Conservation (phyloP, 2,113 vertebrate species). For the Polypterus senegalus region DNA sequence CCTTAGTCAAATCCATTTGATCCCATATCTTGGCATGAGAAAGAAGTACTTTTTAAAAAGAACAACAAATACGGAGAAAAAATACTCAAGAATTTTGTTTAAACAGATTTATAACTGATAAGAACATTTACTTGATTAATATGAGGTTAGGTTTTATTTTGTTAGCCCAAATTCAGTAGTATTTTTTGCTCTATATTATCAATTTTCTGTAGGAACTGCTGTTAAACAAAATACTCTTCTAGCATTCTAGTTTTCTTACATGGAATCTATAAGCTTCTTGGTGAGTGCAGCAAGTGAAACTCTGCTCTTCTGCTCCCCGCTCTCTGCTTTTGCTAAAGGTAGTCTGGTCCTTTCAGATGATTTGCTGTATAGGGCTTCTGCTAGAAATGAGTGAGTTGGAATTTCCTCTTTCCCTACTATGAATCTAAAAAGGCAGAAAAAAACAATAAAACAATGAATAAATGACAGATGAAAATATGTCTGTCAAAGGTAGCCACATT, state of each 20-base stretch:
- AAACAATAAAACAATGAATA: conserved; percentile 3
- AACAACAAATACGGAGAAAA: too few relatives aligned
- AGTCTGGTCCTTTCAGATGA: conserved; percentile 36
- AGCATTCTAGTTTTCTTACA: conserved; percentile 55
- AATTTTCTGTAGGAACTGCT: too few relatives aligned
- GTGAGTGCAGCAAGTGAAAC: conserved; percentile 44
- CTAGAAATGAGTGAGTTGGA: conserved; percentile 60
- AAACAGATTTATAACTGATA: too few relatives aligned
- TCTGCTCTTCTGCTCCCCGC: conserved; percentile 37
- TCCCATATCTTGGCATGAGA: conserved; percentile 22
- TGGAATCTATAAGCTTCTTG: conserved; percentile 64
- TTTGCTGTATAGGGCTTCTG: conserved; percentile 47
- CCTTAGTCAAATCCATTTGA: conserved; percentile 30
- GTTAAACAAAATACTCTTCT: too few relatives aligned
- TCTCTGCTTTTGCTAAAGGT: conserved; percentile 29
- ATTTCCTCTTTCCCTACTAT: conserved; percentile 94
- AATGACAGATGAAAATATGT: neutral
- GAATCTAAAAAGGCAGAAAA: conserved; percentile 54
- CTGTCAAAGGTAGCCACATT: neutral
- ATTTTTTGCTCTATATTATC: too few relatives aligned
- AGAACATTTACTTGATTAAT: too few relatives aligned
- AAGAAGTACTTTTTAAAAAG: too few relatives aligned
- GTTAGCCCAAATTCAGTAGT: too few relatives aligned
- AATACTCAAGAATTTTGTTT: too few relatives aligned
- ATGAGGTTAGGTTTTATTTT: too few relatives aligned